phyloP scores from a whole-genome alignment of 2,113 vertebrate species.

The Alces alces region DNA sequence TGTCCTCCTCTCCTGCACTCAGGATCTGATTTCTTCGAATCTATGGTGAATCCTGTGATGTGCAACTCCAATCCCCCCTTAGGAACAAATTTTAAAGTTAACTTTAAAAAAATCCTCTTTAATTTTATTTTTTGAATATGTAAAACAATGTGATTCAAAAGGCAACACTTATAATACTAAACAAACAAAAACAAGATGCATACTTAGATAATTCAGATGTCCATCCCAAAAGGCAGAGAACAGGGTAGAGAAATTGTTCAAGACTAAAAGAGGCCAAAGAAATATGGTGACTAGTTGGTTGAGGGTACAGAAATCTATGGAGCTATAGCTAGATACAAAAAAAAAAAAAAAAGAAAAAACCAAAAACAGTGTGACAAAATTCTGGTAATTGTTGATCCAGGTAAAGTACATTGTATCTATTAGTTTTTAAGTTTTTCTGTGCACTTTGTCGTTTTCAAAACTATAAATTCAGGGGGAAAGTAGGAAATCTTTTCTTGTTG shows the following conservation, averaged over 20 bases:
- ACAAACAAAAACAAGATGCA: background rate
- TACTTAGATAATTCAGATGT: background rate
- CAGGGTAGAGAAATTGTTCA: background rate
- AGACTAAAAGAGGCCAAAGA: background rate
- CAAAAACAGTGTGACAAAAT: background rate
- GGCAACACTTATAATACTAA: background rate
- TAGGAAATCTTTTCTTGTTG: background rate
- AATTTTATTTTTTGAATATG: background rate
- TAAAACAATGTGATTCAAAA: background rate
- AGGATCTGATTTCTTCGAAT: background rate
- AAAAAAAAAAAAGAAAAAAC: background rate
- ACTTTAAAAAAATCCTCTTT: background rate
- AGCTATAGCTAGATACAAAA: background rate
- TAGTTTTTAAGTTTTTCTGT: background rate
- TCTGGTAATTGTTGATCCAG: background rate
- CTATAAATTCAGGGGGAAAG: background rate
- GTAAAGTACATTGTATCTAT: background rate
- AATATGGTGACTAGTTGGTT: background rate
- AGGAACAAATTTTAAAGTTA: background rate
- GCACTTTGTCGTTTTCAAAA: background rate
- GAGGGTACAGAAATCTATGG: background rate
- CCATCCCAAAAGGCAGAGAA: background rate
- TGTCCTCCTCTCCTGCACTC: background rate
- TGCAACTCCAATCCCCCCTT: background rate
- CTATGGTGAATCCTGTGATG: background rate